Conservation (phyloP, 2,113 vertebrate genomes). For the Cercocebus atys region DNA sequence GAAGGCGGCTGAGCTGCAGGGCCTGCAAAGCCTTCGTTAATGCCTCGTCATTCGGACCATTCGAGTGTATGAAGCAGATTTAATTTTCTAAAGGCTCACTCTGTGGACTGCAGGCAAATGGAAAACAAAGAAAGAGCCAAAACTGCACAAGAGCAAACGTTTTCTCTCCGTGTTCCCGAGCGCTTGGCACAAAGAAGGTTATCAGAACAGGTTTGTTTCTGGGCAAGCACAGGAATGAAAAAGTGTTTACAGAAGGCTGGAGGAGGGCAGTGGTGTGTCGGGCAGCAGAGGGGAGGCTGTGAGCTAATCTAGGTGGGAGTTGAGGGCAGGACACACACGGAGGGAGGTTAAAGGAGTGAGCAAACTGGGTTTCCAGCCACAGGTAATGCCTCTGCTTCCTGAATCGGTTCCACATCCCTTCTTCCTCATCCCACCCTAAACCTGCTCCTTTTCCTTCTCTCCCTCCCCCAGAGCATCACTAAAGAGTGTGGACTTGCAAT, state of each 20-base stretch:
- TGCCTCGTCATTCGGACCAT: neutral
- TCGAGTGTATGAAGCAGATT: too few relatives aligned
- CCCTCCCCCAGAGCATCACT: neutral
- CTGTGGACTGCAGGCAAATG: neutral
- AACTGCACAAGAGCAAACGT: neutral
- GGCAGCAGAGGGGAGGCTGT: neutral
- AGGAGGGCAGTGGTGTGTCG: neutral
- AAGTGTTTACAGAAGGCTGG: too few relatives aligned
- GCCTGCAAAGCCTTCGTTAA: neutral
- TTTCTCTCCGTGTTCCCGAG: neutral
- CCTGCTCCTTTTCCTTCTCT: neutral
- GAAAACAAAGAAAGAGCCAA: neutral
- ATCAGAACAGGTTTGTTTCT: neutral
- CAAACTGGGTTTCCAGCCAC: neutral
- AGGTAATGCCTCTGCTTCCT: neutral
- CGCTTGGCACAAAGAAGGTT: neutral
- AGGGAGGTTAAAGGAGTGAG: neutral
- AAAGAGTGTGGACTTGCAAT: neutral
- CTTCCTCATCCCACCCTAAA: neutral
- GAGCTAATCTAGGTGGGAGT: neutral
- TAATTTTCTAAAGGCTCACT: neutral
- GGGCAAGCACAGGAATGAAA: too few relatives aligned
- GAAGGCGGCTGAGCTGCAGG: too few relatives aligned
- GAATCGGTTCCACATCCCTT: neutral
- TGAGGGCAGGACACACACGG: fast-evolving